Evolutionary conservation across 2,888 invertebrate species (phyloP), one percentile per base, ranked within the genome.

Genomic region (Rhagonycha fulva): DNA sequence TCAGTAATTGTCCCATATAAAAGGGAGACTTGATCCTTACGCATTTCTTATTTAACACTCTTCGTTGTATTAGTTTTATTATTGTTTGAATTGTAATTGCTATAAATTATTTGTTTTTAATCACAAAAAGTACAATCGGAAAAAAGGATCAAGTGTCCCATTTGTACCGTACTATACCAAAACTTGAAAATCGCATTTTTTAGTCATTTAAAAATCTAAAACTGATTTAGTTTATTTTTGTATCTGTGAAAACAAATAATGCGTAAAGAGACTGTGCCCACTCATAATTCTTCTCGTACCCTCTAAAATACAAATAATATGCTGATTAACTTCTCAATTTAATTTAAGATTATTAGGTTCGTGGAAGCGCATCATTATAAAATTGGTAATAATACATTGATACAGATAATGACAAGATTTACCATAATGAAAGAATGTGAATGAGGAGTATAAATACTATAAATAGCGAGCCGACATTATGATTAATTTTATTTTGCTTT

Each of bases 401-500:
- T n/a, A n/a, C 47, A 47, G n/a, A n/a, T 47, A 47, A 47, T 47
- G 1, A 47, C 47, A 47, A 47, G 47, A n/a, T n/a, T 47, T 47
- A 47, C 2, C n/a, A 47, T 47, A 47, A 47, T 47, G 47, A 47
- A 47, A n/a, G 47, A 47, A 47, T 47, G n/a, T n/a, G n/a, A 47
- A 47, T n/a, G 9, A 47, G 47, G 47, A 47, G 47, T 47, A 47
- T 26, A 66, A 71, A 62, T 32, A 71, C 30, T 63, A n/a, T 47
- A 47, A 47, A 47, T 47, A 47, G n/a, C n/a, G 47, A 47, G 47
- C 47, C 47, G 47, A 47, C 47, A 47, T 47, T n/a, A 47, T 47
- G 47, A n/a, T 47, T 47, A 47, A 47, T 66, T 72, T 60, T 14
- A 60, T 62, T 62, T 68, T 28, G 60, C 63, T 71, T 70, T 72